Evolutionary conservation across 2,113 vertebrate genomes (phyloP), one percentile per base, ranked within the genome.

Genomic region (Ptychochromis oligacanthus): DNA sequence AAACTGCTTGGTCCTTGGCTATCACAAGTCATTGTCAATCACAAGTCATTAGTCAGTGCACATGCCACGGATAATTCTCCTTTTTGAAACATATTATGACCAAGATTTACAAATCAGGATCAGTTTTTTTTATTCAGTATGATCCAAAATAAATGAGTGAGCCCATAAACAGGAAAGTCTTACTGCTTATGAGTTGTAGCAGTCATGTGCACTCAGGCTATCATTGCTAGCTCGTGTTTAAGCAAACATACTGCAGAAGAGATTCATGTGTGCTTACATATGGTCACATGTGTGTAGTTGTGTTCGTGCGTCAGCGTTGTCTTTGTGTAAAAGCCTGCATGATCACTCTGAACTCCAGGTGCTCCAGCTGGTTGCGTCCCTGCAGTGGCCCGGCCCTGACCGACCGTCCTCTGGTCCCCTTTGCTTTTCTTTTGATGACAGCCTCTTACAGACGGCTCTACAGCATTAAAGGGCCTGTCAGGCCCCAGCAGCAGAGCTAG

Each of bases 381-480:
- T 12, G 65, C 65, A 24, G 80, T 64, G n/a, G 81, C 81, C 79
- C 4, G 38, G 72, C 87, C 85, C 81, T 87, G 85, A 91, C 85
- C 80, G 54, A 22, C 57, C 8, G 22, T 57, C 76, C 80, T 84
- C 40, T 55, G 75, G 58, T 83, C 87, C 83, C 84, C 54, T 78
- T 57, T 77, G 81, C 82, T 80, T 88, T 70, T 83, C 78, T 65
- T 87, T 87, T 86, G 84, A 84, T 59, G 92, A 77, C 81, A 80
- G 85, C 83, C 75, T 88, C 82, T 57, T 67, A 43, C 79, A 83
- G 80, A 70, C 81, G 38, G 76, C 88, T 57, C 43, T 5, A 6
- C 77, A 43, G 82, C 82, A 60, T 82, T 90, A 75, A 82, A 87
- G 79, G 65, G 67, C 79, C 86, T 85, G 83, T 88, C 90, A 85